These are phyloP conservation scores for Psophia crepitans DNA, from an alignment of 2,113 vertebrate species.

Conservation along the genomic window DNA sequence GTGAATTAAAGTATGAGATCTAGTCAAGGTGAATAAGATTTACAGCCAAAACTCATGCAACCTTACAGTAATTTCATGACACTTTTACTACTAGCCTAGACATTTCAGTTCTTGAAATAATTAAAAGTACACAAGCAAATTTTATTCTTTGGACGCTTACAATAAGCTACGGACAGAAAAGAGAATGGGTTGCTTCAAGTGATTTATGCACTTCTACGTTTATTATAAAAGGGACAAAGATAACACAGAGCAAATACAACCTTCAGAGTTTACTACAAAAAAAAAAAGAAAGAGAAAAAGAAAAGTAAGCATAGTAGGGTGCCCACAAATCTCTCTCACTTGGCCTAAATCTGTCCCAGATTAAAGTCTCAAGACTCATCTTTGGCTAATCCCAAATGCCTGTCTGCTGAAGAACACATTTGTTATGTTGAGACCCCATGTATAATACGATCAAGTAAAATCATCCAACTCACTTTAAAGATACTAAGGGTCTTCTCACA, in stretches of 20 bases:
- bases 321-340: not conserved
- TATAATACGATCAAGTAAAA: not conserved
- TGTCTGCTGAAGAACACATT: not conserved
- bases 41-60: conserved; percentile 74
- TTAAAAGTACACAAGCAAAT: conserved; percentile 63
- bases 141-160: conserved; percentile 48
- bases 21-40: conserved; percentile 76
- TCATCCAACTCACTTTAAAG: not conserved
- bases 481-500: not conserved
- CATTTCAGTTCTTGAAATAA: conserved; percentile 72
- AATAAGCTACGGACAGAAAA: conserved; percentile 30
- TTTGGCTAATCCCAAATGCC: conserved; percentile 8
- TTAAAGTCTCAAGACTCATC: not conserved
- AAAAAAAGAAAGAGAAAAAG: not conserved
- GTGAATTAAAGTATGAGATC: conserved; percentile 77
- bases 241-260: not conserved
- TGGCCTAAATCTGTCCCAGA: not conserved
- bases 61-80: conserved; percentile 74
- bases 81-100: conserved; percentile 68
- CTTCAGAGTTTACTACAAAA: not conserved
- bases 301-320: not conserved
- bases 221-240: conserved; percentile 19
- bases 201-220: conserved; percentile 32
- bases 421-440: not conserved
- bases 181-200: conserved; percentile 31